A percentile compares a stretch with the other conserved stretches of the same genome.
Conservation (phyloP, 2,888 invertebrate species). For the Agrotis puta region DNA sequence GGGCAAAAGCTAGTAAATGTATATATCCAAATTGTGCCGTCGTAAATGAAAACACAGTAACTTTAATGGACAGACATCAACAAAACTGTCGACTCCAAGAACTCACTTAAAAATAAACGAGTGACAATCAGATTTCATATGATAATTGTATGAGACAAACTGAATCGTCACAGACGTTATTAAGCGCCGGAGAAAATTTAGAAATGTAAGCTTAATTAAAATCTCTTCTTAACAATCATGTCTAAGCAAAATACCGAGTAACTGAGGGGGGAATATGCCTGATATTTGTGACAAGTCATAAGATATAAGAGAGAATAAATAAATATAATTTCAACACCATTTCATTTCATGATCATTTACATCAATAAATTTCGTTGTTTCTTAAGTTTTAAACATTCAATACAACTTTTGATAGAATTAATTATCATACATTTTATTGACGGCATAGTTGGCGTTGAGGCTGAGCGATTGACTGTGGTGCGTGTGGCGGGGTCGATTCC, state of each 20-base stretch:
- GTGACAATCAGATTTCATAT: constrained; percentile 55
- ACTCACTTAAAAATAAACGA: constrained; percentile 30
- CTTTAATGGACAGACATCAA: not conserved
- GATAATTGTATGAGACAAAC: constrained; percentile 63
- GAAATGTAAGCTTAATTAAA: constrained; percentile 87
- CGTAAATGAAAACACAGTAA: too few relatives aligned
- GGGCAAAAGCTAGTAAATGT: too few relatives aligned
- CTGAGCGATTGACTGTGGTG: too few relatives aligned
- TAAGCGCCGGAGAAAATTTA: constrained; percentile 69
- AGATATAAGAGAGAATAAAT: too few relatives aligned
- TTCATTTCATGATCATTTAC: too few relatives aligned
- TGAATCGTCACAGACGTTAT: constrained; percentile 61
- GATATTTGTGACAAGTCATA: constrained; percentile 58
- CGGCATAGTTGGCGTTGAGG: too few relatives aligned
- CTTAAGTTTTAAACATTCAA: not conserved
- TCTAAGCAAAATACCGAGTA: constrained; percentile 81
- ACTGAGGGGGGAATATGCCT: constrained; percentile 79
- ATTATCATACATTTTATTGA: too few relatives aligned
- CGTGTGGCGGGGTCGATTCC: too few relatives aligned
- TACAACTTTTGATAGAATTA: not conserved
- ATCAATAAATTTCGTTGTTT: too few relatives aligned
- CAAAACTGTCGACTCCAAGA: constrained; percentile 1
- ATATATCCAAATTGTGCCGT: too few relatives aligned
- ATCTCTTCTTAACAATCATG: constrained; percentile 84
- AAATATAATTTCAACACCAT: too few relatives aligned